phyloP scores from a whole-genome alignment of 92 coral and sea anemone species.

The Scolanthus callimorphus region DNA sequence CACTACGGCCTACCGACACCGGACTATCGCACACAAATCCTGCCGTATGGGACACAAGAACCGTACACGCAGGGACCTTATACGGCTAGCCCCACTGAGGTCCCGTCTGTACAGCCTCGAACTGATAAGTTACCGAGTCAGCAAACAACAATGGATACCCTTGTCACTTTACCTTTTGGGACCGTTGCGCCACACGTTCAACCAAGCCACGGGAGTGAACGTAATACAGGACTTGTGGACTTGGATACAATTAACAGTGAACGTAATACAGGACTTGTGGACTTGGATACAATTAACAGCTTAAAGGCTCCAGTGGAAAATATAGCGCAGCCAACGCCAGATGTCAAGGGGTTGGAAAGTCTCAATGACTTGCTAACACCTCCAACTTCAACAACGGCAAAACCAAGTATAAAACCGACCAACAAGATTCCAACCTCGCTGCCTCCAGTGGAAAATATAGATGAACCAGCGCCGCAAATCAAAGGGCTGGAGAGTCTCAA shows the following conservation, averaged over 20 bases:
- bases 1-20: conserved; percentile 34
- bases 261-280: neutral
- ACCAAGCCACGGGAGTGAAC: too few species aligned
- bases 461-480: neutral
- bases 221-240: neutral
- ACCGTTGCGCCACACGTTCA: too few species aligned
- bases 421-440: too few species aligned
- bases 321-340: neutral
- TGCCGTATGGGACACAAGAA: neutral
- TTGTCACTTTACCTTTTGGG: neutral
- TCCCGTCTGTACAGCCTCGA: neutral
- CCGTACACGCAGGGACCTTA: neutral
- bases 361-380: neutral
- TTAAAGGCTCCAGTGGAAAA: neutral
- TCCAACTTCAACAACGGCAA: neutral
- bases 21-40: neutral
- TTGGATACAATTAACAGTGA: neutral
- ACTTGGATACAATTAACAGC: neutral
- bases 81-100: neutral
- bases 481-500: neutral
- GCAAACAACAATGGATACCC: neutral
- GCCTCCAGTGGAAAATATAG: neutral
- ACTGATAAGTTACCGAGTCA: neutral
- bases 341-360: too few species aligned
- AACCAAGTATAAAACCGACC: neutral